Conservation (phyloP, 2,888 invertebrate species). For the Piscicola geometra region DNA sequence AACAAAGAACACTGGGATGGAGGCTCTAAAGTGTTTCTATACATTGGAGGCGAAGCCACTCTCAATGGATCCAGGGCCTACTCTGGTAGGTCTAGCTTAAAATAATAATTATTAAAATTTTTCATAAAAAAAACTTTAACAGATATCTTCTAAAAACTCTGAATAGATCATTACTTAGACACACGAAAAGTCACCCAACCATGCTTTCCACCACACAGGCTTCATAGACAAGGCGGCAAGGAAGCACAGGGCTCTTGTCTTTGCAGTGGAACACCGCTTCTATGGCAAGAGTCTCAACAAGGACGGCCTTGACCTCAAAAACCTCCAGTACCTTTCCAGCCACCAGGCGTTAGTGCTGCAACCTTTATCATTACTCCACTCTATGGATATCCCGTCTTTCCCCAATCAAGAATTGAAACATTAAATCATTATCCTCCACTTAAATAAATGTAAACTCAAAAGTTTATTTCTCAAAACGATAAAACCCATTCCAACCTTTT, state of each 20-base stretch:
- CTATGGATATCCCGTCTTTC: not conserved
- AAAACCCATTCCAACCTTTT: not conserved
- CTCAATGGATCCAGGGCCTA: constrained; percentile 38
- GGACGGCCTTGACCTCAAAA: constrained; percentile 45
- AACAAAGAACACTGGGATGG: constrained; percentile 44
- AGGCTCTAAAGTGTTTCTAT: constrained; percentile 46
- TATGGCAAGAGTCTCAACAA: constrained; percentile 47
- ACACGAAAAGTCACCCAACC: not conserved
- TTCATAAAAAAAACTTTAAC: too few species aligned
- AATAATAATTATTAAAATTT: not conserved
- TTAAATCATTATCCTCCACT: too few species aligned
- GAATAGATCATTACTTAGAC: not conserved
- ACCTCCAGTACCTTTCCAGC: constrained; percentile 46
- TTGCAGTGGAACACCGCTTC: constrained; percentile 47
- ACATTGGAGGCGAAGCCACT: constrained; percentile 47
- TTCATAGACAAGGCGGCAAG: constrained; percentile 46
- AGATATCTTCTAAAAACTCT: not conserved
- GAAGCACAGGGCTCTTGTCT: constrained; percentile 44
- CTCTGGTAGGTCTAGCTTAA: constrained; percentile 38
- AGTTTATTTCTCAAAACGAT: not conserved
- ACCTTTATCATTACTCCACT: not conserved
- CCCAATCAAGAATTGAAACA: too few species aligned
- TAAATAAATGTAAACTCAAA: too few species aligned
- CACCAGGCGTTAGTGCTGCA: constrained; percentile 47
- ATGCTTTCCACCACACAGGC: constrained; percentile 38